These are phyloP conservation scores for Petrocephalus microphthalmus DNA, from an alignment of 2,113 vertebrate genomes.

Conservation along the genomic window DNA sequence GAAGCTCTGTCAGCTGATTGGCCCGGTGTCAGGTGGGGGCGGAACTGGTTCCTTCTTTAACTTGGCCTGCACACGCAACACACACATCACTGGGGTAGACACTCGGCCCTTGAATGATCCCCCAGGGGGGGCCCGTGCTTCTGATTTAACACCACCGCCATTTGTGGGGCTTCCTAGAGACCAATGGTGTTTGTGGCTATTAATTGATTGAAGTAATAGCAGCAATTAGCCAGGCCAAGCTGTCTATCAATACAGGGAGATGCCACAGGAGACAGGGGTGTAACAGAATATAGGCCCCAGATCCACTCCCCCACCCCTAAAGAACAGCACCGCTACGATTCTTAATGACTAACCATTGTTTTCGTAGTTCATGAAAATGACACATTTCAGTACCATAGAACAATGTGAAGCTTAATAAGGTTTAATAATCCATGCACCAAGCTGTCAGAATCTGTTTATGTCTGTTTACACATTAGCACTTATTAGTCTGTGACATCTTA, in stretches of 20 bases:
- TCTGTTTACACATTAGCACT: neutral
- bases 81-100: neutral
- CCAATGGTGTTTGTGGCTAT: constrained; percentile 50
- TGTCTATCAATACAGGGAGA: neutral
- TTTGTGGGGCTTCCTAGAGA: constrained; percentile 32
- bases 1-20: neutral
- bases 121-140: constrained; percentile 27
- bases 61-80: neutral
- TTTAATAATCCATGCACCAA: neutral
- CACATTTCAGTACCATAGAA: neutral
- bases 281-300: neutral
- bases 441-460: neutral
- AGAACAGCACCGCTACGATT: neutral
- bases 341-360: neutral
- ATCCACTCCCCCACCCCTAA: neutral
- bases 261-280: neutral
- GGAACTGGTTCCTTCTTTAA: neutral
- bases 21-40: neutral
- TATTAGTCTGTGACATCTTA: neutral
- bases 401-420: neutral
- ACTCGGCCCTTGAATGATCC: constrained; percentile 18
- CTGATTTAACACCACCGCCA: constrained; percentile 35
- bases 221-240: constrained; percentile 46
- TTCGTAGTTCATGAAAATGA: neutral
- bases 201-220: constrained; percentile 54